Base-by-base conservation (phyloP, 2,113 vertebrate species). In the Nothocercus nigrocapillus region DNA sequence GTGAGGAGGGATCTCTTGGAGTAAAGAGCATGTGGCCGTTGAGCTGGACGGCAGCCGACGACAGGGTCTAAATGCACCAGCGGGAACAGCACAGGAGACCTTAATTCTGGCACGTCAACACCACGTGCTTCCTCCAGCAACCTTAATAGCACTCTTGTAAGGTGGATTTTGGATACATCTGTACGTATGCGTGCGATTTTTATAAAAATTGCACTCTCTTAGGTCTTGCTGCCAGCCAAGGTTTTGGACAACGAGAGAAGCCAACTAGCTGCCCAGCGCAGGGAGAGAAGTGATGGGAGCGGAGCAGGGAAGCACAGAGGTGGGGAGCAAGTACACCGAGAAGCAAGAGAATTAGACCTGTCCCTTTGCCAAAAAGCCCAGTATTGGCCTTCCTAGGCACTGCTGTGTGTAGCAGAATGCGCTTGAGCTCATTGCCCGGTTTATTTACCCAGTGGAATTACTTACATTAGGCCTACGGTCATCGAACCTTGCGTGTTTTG, bases 91-190 rank as follows among this genome's bases (percentile, higher is more conserved):
- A 81, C 77, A 19, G 19, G 66, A 53, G 4, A 54, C 28, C 3
- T 66, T 4, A 17, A 36, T 81, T 47, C n/a, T 83, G 64, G 16
- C 81, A 86, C 19, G 64, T 86, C 59, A 66, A 1, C 76, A 20
- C 75, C 76, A 30, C 9, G 0, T 0, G 2, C 32, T 3, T 0
- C 34, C 34, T n/a, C 54, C 40, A 66, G 3, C 54, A 42, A n/a
- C 74, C 34, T 49, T 36, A n/a, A 16, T 8, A 28, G 27, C 15
- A 51, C 67, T 92, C 38, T 30, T n/a, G 13, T 28, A 34, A 76
- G 58, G 51, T 27, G 0, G 36, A 68, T 27, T 51, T 58, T 20
- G 66, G 22, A 7, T 12, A 49, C 9, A 0, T 53, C 76, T 51
- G 42, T 73, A 34, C 8, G 53, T 32, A 18, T 34, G 20, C 10